Conservation (phyloP, 2,797 vertebrate species). For the Sebastes nivosus region DNA sequence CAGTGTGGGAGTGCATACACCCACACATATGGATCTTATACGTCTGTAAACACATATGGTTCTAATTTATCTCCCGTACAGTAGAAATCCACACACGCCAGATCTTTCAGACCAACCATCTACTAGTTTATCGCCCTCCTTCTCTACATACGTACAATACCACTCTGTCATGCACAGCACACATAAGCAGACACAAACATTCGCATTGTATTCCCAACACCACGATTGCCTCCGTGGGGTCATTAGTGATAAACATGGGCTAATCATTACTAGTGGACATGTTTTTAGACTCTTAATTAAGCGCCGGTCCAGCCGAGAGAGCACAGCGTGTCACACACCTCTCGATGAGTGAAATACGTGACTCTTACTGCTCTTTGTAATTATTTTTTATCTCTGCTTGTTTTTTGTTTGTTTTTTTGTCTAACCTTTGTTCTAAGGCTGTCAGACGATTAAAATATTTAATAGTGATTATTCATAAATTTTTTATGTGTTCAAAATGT, state of each 20-base stretch:
- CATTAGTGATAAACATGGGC: conserved; percentile 53
- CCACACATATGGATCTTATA: not conserved
- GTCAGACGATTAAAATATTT: too few relatives aligned
- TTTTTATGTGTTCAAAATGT: too few relatives aligned
- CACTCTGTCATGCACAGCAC: not conserved
- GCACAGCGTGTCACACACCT: conserved; percentile 51
- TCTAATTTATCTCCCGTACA: conserved; percentile 1
- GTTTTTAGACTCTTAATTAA: conserved; percentile 74
- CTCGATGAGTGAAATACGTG: conserved; percentile 26
- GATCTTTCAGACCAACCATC: not conserved
- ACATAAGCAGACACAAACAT: not conserved
- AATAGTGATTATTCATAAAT: too few relatives aligned
- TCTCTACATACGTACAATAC: not conserved
- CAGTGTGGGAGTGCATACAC: not conserved
- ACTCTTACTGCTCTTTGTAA: conserved; percentile 6
- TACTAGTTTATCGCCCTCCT: not conserved
- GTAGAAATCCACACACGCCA: not conserved
- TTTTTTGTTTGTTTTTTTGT: not conserved
- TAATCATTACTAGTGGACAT: conserved; percentile 69
- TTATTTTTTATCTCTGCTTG: not conserved
- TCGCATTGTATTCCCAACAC: not conserved
- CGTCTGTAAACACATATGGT: not conserved
- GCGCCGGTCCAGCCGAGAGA: conserved; percentile 53
- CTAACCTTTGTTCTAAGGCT: too few relatives aligned
- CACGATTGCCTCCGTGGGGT: conserved; percentile 5